Conservation (phyloP, 2,797 vertebrate genomes). For the Tadarida brasiliensis region DNA sequence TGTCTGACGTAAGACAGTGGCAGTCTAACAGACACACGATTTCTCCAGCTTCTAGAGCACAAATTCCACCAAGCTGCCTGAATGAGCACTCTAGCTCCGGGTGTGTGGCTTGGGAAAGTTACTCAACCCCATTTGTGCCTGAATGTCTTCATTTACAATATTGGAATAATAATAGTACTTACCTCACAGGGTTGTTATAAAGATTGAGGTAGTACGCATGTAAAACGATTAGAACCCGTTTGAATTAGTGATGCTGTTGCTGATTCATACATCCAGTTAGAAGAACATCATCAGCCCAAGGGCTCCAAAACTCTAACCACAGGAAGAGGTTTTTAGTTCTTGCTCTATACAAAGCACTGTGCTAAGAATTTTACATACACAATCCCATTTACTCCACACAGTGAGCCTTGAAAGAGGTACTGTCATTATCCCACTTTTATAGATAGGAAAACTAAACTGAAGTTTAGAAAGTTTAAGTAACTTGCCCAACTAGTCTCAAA, state of each 20-base stretch:
- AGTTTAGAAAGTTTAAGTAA: neutral
- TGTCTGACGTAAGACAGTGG: neutral
- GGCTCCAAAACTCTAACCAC: neutral
- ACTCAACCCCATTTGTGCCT: neutral
- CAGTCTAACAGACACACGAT: neutral
- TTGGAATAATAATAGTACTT: neutral
- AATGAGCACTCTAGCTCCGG: neutral
- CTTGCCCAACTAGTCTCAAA: neutral
- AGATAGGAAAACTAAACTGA: neutral
- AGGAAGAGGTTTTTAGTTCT: neutral
- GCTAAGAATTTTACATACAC: neutral
- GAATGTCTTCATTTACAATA: slow-evolving; percentile 6
- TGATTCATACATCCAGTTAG: neutral
- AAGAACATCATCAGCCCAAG: neutral
- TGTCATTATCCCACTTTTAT: slow-evolving; percentile 10
- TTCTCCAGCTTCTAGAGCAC: neutral
- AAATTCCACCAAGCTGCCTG: neutral
- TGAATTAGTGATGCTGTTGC: neutral
- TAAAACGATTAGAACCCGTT: neutral
- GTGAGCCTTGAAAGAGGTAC: neutral
- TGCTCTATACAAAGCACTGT: neutral
- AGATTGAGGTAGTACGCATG: neutral
- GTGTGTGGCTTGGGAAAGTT: neutral
- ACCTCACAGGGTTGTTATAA: neutral
- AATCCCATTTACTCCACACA: neutral